These are phyloP conservation scores for Tachypleus tridentatus DNA, from an alignment of 1,140 invertebrate genomes.

Conservation along the genomic window DNA sequence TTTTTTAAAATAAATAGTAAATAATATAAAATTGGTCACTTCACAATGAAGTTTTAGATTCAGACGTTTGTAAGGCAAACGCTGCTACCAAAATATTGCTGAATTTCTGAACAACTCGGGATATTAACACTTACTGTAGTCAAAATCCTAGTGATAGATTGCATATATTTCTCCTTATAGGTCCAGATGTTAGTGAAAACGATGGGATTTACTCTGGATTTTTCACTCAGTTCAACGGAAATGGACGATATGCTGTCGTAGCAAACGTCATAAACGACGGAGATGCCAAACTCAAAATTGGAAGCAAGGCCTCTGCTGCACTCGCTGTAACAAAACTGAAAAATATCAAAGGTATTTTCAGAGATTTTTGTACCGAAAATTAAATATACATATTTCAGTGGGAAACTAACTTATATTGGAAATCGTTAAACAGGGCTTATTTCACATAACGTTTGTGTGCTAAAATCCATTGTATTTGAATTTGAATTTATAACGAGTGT, in stretches of 20 bases:
- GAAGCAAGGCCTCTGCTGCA: slow-evolving; percentile 6
- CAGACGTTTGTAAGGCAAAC: neutral
- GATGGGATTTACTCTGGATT: slow-evolving; percentile 26
- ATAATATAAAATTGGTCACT: too few species aligned
- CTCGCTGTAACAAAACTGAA: slow-evolving; percentile 10
- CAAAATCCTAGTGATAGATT: neutral
- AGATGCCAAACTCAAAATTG: slow-evolving; percentile 11
- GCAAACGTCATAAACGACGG: slow-evolving; percentile 17
- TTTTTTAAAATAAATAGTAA: too few species aligned
- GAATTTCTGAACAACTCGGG: neutral
- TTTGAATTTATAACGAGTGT: too few species aligned
- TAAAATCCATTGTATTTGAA: too few species aligned
- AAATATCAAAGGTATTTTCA: neutral
- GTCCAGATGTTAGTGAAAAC: slow-evolving; percentile 20
- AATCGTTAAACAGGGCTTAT: too few species aligned
- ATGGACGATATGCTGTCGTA: slow-evolving; percentile 21
- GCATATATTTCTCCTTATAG: slow-evolving; percentile 3
- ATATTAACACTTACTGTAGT: neutral
- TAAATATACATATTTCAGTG: too few species aligned
- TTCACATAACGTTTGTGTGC: too few species aligned
- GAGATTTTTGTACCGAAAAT: too few species aligned
- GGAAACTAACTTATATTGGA: too few species aligned
- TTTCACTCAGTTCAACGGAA: slow-evolving; percentile 19
- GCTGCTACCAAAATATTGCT: neutral
- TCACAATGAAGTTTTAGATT: neutral